Evolutionary conservation across 2,113 vertebrate genomes (phyloP), one percentile per base, ranked within the genome.

Genomic region (Trichechus manatus): DNA sequence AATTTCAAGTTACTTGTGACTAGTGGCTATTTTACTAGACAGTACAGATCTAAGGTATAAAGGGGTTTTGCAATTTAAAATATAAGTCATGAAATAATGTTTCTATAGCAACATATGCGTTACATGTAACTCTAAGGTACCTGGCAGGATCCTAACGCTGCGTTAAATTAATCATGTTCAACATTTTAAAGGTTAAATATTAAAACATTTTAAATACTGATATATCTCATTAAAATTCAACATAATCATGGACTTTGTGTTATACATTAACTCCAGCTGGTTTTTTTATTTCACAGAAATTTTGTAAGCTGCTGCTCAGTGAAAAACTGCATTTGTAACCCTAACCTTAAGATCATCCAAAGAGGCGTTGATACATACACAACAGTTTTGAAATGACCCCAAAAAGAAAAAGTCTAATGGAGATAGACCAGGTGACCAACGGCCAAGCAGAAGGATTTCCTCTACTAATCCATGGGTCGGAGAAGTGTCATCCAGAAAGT

Each of bases 221-320:
- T 44, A 93, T 3, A 44, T 79, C 68, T 66, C 27, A 75, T 44
- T 87, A 72, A 87, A 93, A 93, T 19, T 44, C 36, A 91, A 64
- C 14, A 56, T 27, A 77, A 84, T 13, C 77, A 93, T 33, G 56
- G 17, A 53, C 70, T 86, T 92, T 70, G 53, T 31, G 56, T 33
- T 33, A 74, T 27, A 39, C 36, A 63, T 50, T n/a, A 72, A 9
- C 25, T 61, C 23, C 70, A 75, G 19, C 13, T 39, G 5, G 72
- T 61, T 93, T 95, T 29, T 61, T 20, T 89, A 83, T n/a, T 86
- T 33, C 39, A 81, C 1, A 42, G 53, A 94, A 72, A 79, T 77
- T 87, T 85, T 15, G 39, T 42, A n/a, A n/a, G 17, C 8, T 33
- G 13, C 3, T 88, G 42, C 1, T 93, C 25, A 25, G 8, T 63